Base-by-base conservation (phyloP, 2,797 vertebrate species). In the Danio jaintianensis region DNA sequence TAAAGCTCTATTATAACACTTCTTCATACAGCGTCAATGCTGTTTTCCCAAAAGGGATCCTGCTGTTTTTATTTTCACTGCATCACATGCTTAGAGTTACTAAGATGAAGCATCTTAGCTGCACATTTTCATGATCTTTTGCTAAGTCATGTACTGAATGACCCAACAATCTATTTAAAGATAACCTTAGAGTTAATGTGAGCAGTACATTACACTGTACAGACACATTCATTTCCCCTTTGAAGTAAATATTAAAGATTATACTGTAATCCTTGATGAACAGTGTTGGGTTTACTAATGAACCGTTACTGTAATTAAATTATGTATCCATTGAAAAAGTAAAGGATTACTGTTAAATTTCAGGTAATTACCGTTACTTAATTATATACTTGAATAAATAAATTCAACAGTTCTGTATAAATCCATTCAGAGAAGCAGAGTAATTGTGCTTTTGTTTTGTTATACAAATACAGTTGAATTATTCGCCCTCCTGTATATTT, bases 41-140 rank as follows among this genome's bases (percentile, higher is more conserved):
- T 71, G 20, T 63, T n/a, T 70, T 64, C 58, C 38, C 58, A 55
- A 55, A 71, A 43, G 47, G 38, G 62, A 56, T 77, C 50, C 22
- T 63, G 38, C 47, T 63, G 20, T 5, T 40, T 56, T 42, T 53
- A 4, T 52, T 64, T 42, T 53, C 53, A 45, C 56, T 53, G 78
- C 48, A 61, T 55, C 50, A 80, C 52, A 67, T 61, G 52, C 42
- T 53, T 42, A 12, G 50, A 58, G 36, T 43, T 42, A 42, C 52
- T 50, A 11, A 22, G 5, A 71, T 55, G 43, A 36, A 38, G 20
- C 8, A 72, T 55, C 20, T 75, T 53, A 55, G 22, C 53, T 42
- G 40, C 63, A 79, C 38, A 13, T 43, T 71, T 78, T 66, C 50
- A 66, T 72, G 29, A 66, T 48, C 22, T 48, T 66, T 80, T 64